A percentile compares a stretch with the other conserved stretches of the same genome.
Conservation (phyloP, 2,888 invertebrate species). For the Siphlonurus alternatus region DNA sequence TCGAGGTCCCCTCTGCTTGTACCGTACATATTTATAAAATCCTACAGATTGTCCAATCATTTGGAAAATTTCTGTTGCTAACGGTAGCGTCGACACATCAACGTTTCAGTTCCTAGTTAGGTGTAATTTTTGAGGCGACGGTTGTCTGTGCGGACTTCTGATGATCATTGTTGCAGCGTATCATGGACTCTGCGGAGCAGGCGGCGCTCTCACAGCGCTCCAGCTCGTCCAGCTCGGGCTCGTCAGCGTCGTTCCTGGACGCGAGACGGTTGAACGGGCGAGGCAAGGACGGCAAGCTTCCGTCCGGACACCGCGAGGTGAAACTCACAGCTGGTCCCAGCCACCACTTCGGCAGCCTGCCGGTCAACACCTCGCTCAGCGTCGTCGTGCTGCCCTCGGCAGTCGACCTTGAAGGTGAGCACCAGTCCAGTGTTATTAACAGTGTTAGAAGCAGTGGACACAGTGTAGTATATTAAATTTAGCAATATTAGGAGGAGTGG, state of each 20-base stretch:
- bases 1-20: too few species aligned
- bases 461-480: too few species aligned
- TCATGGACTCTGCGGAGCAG: slow-evolving; percentile 82
- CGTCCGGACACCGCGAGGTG: background rate
- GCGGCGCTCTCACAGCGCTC: slow-evolving; percentile 60
- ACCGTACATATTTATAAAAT: too few species aligned
- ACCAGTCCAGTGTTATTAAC: background rate
- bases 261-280: slow-evolving; percentile 44
- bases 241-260: slow-evolving; percentile 6
- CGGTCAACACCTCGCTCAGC: slow-evolving; percentile 68
- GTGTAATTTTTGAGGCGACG: too few species aligned
- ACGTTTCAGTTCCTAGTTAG: too few species aligned
- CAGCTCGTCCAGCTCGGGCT: slow-evolving; percentile 40
- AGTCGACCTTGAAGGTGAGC: slow-evolving; percentile 48
- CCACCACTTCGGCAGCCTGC: slow-evolving; percentile 71
- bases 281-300: slow-evolving; percentile 37
- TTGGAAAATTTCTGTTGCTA: too few species aligned
- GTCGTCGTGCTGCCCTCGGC: slow-evolving; percentile 77
- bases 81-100: too few species aligned
- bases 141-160: too few species aligned
- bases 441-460: too few species aligned
- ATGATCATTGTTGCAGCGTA: slow-evolving; percentile 65
- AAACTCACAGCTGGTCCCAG: slow-evolving; percentile 31
- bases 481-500: too few species aligned
- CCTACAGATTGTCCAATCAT: too few species aligned